Percentiles rank a stretch among this genome's conserved stretches.
Evolutionary conservation across 2,797 vertebrate species (phyloP).

Genomic region (Manis pentadactyla): DNA sequence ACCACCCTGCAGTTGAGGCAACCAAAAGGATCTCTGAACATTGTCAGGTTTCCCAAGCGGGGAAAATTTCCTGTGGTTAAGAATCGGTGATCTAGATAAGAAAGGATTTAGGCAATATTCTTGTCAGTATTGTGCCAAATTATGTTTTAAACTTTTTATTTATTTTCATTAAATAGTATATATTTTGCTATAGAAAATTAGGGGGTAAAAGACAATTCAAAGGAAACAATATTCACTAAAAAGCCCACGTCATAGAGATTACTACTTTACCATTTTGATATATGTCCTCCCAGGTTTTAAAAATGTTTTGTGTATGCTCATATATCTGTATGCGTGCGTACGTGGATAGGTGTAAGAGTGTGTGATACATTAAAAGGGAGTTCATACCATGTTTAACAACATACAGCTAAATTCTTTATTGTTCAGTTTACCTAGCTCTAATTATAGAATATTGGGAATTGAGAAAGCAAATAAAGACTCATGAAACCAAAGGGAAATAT

Average conservation of each 20-base stretch:
- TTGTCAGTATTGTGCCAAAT: slow-evolving; percentile 24
- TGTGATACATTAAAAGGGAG: slow-evolving; percentile 17
- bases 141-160: slow-evolving; percentile 18
- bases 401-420: neutral
- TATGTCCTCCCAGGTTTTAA: neutral
- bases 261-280: neutral
- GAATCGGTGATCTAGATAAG: neutral
- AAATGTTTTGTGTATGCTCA: neutral
- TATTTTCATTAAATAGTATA: neutral
- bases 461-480: slow-evolving; percentile 10
- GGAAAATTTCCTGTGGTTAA: neutral
- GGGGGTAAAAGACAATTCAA: neutral
- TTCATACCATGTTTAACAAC: neutral
- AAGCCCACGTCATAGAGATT: neutral
- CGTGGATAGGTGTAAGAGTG: neutral
- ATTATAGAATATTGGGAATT: neutral
- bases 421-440: neutral
- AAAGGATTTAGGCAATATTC: neutral
- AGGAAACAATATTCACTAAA: slow-evolving; percentile 12
- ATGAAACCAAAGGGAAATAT: slow-evolving; percentile 3
- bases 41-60: neutral
- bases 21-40: neutral
- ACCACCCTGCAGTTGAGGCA: neutral
- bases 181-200: neutral
- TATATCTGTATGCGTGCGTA: neutral